These are phyloP conservation scores for Melieria crassipennis DNA, from an alignment of 2,888 invertebrate genomes.

Conservation along the genomic window DNA sequence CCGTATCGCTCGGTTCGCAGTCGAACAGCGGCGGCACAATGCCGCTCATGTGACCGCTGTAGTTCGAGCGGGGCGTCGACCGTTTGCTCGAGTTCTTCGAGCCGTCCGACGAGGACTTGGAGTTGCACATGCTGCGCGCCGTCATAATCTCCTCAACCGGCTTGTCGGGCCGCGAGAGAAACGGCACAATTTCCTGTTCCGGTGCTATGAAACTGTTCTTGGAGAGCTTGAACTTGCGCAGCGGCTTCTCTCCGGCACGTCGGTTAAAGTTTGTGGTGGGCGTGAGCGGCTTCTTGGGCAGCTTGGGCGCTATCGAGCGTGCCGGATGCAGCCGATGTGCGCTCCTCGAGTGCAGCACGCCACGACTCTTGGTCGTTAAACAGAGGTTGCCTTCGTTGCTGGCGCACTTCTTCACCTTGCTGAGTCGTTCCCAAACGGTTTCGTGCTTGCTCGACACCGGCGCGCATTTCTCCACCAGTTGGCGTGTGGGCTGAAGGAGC, in stretches of 20 bases:
- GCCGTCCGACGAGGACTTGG: conserved; percentile 41
- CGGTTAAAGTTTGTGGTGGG: conserved; percentile 20
- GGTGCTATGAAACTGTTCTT: conserved; percentile 21
- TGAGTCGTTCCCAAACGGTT: conserved; percentile 44
- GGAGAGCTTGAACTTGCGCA: background rate
- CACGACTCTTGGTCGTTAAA: conserved; percentile 7
- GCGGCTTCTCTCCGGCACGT: background rate
- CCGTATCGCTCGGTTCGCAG: background rate
- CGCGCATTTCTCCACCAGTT: conserved; percentile 22
- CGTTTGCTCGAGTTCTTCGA: conserved; percentile 10
- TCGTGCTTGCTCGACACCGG: conserved; percentile 26
- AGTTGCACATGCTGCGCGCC: conserved; percentile 43
- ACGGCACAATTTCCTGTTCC: conserved; percentile 37
- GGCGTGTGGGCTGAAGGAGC: conserved; percentile 18
- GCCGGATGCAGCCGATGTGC: conserved; percentile 26
- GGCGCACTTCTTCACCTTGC: conserved; percentile 37
- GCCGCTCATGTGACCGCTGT: background rate
- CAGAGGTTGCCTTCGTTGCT: conserved; percentile 33
- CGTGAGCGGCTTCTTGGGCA: conserved; percentile 23
- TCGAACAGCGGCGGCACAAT: background rate
- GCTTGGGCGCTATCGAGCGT: background rate
- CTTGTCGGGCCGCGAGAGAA: conserved; percentile 46
- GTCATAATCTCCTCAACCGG: conserved; percentile 46
- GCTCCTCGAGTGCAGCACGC: conserved; percentile 24
- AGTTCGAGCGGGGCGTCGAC: background rate